Evolutionary conservation across 2,888 invertebrate species (phyloP).

Genomic region (Hydrotaea diabolus): DNA sequence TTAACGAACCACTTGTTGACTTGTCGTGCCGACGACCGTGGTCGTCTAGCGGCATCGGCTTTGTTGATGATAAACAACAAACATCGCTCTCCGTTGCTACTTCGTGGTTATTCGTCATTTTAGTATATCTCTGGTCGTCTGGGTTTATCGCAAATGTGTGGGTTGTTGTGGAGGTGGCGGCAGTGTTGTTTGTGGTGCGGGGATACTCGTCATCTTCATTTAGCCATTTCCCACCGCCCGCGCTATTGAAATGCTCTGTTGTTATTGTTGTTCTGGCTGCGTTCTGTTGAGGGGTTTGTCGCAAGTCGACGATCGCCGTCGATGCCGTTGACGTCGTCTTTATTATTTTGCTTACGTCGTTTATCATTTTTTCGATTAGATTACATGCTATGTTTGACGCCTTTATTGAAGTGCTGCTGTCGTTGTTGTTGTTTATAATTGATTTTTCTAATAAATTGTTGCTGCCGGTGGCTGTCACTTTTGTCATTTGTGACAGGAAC

Average conservation of each 20-base stretch:
- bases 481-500: not conserved
- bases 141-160: slow-evolving; percentile 44
- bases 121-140: not conserved
- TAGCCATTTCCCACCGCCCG: slow-evolving; percentile 53
- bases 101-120: slow-evolving; percentile 3
- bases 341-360: slow-evolving; percentile 66
- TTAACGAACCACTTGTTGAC: slow-evolving; percentile 39
- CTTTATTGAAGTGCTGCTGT: slow-evolving; percentile 63
- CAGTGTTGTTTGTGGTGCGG: not conserved
- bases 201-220: slow-evolving; percentile 17
- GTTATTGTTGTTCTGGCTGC: not conserved
- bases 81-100: not conserved
- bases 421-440: slow-evolving; percentile 44
- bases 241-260: slow-evolving; percentile 28
- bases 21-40: slow-evolving; percentile 3
- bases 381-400: slow-evolving; percentile 64
- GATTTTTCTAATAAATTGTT: slow-evolving; percentile 47
- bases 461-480: not conserved
- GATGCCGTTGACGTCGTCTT: slow-evolving; percentile 44
- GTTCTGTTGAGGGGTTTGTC: slow-evolving; percentile 33
- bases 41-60: slow-evolving; percentile 20
- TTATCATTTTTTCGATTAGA: slow-evolving; percentile 69
- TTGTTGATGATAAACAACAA: not conserved
- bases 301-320: slow-evolving; percentile 46
- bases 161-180: slow-evolving; percentile 3